Conservation (phyloP, 2,888 invertebrate genomes). For the Lasioglossum villosulum region DNA sequence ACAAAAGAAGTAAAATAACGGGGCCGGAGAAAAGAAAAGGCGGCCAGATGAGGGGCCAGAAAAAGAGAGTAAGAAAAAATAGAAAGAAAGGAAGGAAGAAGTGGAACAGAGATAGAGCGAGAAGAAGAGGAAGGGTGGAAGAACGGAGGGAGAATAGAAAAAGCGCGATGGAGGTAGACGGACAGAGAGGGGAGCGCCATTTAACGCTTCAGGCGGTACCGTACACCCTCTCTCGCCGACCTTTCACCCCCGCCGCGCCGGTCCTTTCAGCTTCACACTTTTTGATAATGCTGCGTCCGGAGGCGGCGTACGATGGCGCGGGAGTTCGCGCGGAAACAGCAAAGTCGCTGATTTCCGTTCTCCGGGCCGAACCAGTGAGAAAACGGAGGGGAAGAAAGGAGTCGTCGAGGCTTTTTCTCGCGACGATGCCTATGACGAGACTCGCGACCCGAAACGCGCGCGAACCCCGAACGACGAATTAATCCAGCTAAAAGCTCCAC, state of each 20-base stretch:
- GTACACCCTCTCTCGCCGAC: conserved; percentile 66
- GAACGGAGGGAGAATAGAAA: background rate
- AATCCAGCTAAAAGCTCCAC: conserved; percentile 80
- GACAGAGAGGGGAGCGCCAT: conserved; percentile 59
- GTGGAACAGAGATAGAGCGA: background rate
- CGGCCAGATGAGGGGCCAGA: conserved; percentile 3
- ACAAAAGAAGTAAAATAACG: conserved; percentile 69
- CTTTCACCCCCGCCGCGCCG: conserved; percentile 64
- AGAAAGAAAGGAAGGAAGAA: background rate
- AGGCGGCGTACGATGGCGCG: conserved; percentile 43
- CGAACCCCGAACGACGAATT: conserved; percentile 64
- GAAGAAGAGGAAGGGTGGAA: background rate
- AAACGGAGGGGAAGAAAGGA: conserved; percentile 22
- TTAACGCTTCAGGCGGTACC: conserved; percentile 68
- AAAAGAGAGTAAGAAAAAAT: background rate
- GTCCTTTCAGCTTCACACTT: conserved; percentile 69
- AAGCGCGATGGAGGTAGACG: background rate
- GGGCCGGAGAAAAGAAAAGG: conserved; percentile 34
- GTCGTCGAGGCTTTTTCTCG: conserved; percentile 40
- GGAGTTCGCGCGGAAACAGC: conserved; percentile 49
- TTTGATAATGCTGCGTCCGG: conserved; percentile 65
- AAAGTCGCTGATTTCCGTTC: conserved; percentile 55
- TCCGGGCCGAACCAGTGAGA: conserved; percentile 8
- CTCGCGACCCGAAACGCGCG: conserved; percentile 41
- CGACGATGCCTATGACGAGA: conserved; percentile 16